These are phyloP conservation scores for Camponotus vicinus DNA, from an alignment of 1,140 invertebrate species.

Conservation along the genomic window DNA sequence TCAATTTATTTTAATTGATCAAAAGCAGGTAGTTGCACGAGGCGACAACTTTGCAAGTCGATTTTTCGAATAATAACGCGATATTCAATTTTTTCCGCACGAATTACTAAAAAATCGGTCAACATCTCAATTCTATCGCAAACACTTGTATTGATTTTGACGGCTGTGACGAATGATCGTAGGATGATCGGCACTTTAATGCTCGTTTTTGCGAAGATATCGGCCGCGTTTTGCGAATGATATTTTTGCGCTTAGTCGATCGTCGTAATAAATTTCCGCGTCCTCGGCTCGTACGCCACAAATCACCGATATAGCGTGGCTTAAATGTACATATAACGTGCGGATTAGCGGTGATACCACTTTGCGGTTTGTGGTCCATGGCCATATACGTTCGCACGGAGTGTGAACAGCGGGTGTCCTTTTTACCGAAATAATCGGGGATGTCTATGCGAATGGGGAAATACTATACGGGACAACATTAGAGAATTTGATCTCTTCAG, in stretches of 20 bases:
- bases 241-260: neutral
- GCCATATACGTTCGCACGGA: neutral
- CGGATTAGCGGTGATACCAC: neutral
- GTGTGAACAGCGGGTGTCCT: neutral
- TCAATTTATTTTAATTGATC: constrained; percentile 3
- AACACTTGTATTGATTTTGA: neutral
- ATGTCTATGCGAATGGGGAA: neutral
- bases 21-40: neutral
- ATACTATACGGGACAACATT: neutral
- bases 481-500: constrained; percentile 9
- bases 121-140: constrained; percentile 22
- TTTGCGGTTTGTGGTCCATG: neutral
- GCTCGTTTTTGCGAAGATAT: neutral
- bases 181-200: neutral
- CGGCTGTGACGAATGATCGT: neutral
- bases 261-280: constrained; percentile 9
- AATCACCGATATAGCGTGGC: neutral
- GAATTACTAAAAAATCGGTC: neutral
- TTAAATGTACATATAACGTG: constrained; percentile 6
- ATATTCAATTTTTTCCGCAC: neutral
- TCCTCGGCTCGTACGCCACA: neutral
- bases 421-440: neutral
- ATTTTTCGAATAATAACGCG: neutral
- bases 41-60: neutral
- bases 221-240: neutral